Conservation (phyloP, 2,113 vertebrate species). For the Oryzias melastigma region DNA sequence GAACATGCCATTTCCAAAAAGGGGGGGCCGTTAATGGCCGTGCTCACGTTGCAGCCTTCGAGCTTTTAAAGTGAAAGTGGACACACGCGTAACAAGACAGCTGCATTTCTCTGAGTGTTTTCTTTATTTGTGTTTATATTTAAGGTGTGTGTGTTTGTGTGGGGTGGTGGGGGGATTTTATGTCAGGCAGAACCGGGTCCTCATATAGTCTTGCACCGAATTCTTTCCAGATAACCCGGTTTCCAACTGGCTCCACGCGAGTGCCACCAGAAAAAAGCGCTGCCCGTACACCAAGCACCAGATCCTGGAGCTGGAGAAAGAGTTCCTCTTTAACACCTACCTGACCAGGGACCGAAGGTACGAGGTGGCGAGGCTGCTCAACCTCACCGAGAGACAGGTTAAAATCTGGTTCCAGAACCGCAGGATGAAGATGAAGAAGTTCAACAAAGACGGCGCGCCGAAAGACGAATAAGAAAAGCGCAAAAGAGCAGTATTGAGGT, state of each 20-base stretch:
- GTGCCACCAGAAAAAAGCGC: slow-evolving; percentile 93
- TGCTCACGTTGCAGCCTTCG: slow-evolving; percentile 40
- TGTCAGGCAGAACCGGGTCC: slow-evolving; percentile 32
- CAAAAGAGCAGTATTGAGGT: slow-evolving; percentile 27
- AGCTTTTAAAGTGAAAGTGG: slow-evolving; percentile 28
- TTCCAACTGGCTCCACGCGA: slow-evolving; percentile 97
- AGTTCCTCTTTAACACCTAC: slow-evolving; percentile 97
- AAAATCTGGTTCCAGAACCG: slow-evolving; percentile 99
- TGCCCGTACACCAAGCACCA: slow-evolving; percentile 97
- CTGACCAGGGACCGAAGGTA: slow-evolving; percentile 97
- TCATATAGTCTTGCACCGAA: slow-evolving; percentile 56
- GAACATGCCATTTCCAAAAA: slow-evolving; percentile 55
- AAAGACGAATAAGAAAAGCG: slow-evolving; percentile 84
- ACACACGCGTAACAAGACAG: not conserved
- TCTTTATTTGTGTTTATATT: not conserved
- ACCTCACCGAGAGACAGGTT: slow-evolving; percentile 96
- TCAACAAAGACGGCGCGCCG: slow-evolving; percentile 89
- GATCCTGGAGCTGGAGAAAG: slow-evolving; percentile 95
- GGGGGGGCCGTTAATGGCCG: slow-evolving; percentile 50
- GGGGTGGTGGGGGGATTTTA: not conserved
- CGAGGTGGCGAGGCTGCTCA: slow-evolving; percentile 91
- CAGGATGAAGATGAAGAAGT: slow-evolving; percentile 99
- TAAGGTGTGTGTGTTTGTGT: slow-evolving; percentile 1
- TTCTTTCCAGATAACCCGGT: slow-evolving; percentile 88
- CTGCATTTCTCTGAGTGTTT: slow-evolving; percentile 3